phyloP scores from a whole-genome alignment of 2,113 vertebrate species.

The Lathamus discolor region DNA sequence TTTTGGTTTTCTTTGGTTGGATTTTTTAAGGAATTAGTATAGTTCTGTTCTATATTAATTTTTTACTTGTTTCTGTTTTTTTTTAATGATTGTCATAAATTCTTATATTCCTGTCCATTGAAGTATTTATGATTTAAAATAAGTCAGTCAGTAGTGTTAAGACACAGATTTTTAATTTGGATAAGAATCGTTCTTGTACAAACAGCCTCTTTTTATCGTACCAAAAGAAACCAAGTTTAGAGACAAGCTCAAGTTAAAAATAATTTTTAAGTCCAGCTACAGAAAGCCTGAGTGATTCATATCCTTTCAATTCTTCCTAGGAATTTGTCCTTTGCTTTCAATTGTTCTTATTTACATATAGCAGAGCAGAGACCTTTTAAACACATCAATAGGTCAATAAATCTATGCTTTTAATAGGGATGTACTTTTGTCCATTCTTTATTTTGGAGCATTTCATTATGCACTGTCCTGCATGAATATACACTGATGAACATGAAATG shows the following conservation, averaged over 20 bases:
- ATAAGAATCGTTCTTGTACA: neutral
- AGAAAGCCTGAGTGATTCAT: constrained; percentile 10
- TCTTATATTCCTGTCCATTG: neutral
- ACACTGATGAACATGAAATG: constrained; percentile 54
- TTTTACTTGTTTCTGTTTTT: neutral
- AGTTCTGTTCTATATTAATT: neutral
- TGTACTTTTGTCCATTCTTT: constrained; percentile 63
- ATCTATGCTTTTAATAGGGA: constrained; percentile 71
- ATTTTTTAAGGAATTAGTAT: neutral
- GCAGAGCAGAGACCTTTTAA: constrained; percentile 68
- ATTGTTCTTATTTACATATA: constrained; percentile 71
- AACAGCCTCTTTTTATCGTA: neutral
- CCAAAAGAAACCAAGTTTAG: neutral
- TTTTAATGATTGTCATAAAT: neutral
- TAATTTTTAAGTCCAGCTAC: neutral
- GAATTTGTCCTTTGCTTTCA: constrained; percentile 59
- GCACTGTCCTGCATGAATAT: constrained; percentile 41
- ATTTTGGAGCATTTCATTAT: constrained; percentile 51
- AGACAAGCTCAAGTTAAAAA: constrained; percentile 28
- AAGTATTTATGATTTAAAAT: neutral
- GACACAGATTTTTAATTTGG: neutral
- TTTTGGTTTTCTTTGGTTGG: neutral
- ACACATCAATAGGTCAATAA: constrained; percentile 69
- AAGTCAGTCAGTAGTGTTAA: neutral
- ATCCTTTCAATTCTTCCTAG: neutral